phyloP scores from a whole-genome alignment of 2,797 vertebrate genomes.

The Oreortyx pictus region DNA sequence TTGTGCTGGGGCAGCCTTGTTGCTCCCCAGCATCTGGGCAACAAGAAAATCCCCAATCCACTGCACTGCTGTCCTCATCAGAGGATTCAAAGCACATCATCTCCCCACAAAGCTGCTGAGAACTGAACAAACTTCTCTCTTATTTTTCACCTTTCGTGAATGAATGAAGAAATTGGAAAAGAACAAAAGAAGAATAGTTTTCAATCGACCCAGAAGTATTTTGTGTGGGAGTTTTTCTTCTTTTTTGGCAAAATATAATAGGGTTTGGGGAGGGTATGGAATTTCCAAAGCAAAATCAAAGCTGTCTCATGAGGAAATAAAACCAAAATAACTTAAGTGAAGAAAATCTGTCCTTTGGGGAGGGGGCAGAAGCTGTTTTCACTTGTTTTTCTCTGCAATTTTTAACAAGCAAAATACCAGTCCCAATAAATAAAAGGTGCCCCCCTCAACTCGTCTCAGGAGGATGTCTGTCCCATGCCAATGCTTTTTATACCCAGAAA shows the following conservation, averaged over 20 bases:
- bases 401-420: not conserved
- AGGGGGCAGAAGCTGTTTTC: not conserved
- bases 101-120: not conserved
- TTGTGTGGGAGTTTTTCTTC: no score
- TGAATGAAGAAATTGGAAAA: not conserved
- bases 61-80: accelerated
- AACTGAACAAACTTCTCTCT: not conserved
- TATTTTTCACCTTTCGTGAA: not conserved
- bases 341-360: not conserved
- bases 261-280: not conserved
- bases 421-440: not conserved
- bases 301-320: not conserved
- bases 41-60: not conserved
- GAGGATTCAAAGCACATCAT: not conserved
- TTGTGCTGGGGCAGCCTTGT: not conserved
- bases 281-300: constrained; percentile 50
- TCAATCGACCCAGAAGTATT: not conserved
- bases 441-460: not conserved
- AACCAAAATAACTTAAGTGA: not conserved
- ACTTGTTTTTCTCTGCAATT: not conserved
- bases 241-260: not conserved
- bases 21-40: not conserved
- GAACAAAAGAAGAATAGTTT: not conserved
- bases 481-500: not conserved
- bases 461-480: accelerated